Base-by-base conservation (phyloP, 2,888 invertebrate genomes). In the Drosophila infuscata region DNA sequence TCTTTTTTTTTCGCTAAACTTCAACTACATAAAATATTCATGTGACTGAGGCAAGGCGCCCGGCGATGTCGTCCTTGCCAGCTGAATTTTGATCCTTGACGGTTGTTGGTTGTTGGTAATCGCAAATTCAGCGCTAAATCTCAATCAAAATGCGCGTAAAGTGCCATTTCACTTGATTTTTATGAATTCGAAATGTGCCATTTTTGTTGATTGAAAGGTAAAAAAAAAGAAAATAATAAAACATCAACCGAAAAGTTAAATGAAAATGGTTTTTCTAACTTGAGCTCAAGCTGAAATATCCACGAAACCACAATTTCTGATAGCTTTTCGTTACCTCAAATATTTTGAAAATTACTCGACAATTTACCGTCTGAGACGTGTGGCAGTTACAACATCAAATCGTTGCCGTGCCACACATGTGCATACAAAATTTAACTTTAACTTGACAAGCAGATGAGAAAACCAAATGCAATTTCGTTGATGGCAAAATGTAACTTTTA, bases 111-210 rank as follows among this genome's bases (percentile, higher is more conserved):
- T 54, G 67, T 61, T 64, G 75, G 86, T 86, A 81, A 78, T 86
- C 71, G 83, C 82, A 84, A 76, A 86, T 81, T 84, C 83, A 88
- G 87, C 84, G 84, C 84, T 76, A 86, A 88, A 86, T 81, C 79
- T 76, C 76, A 84, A 81, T 86, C 84, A 83, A 86, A 88, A 88
- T 83, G 81, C 86, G 83, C 86, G 81, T 70, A 83, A 88, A 86
- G 89, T 88, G 83, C 87, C 89, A 88, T 86, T 88, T 86, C 71
- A 81, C 79, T 86, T 86, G 76, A 86, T 88, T 83, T 81, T 83
- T 86, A 81, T 83, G 82, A 83, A 83, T 81, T 74, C 53, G 49
- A 73, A 81, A 73, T 76, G 71, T 30, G 62, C 48, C 41, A 79
- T 56, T 65, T 71, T 60, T 43, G 54, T 49, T 75, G 67, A 72